Base-by-base conservation (phyloP, 2,888 invertebrate species). In the Cephus sareptanus region DNA sequence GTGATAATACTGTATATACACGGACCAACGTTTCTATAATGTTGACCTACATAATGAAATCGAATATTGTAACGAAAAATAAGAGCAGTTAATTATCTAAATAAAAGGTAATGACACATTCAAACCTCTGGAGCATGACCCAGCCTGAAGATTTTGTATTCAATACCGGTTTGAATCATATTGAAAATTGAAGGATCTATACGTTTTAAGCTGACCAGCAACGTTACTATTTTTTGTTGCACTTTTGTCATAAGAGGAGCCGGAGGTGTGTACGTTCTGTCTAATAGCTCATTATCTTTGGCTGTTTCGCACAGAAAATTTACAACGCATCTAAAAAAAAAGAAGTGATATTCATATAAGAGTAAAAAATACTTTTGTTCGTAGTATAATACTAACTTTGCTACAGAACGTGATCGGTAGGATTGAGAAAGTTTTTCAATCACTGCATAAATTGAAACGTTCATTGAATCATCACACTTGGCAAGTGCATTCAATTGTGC, bases 201-300 rank as follows among this genome's bases (percentile, higher is more conserved):
- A 37, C 85, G 83, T 74, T 92, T 89, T 31, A 93, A 83, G 79
- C 88, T 85, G 13, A 85, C 77, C 79, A 93, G 87, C 76, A 93
- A 86, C 9, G 91, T 88, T 34, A 91, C 83, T 69, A 93, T 85
- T 80, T 90, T 90, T 81, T 92, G 91, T 75, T 93, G 92, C 1
- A 89, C 87, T 80, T 83, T 87, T 4, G 92, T 92, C 91, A 93
- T 89, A 40, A 92, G 80, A 9, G 93, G 93, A n/a, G 92, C 92
- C 35, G 92, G 92, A 13, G 92, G 92, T 56, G 91, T 90, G 79
- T 90, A 85, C 75, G 88, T 87, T 34, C 82, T 89, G 80, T 92
- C 92, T 11, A 92, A 83, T 74, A 82, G 81, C 80, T 91, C 89
- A 0, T 83, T 71, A n/a, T 81, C 77, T 73, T 88, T 83, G 12